A percentile compares a stretch with the other conserved stretches of the same genome.
Evolutionary conservation across 2,888 invertebrate genomes (phyloP).

Genomic region (Tetanocera ferruginea): DNA sequence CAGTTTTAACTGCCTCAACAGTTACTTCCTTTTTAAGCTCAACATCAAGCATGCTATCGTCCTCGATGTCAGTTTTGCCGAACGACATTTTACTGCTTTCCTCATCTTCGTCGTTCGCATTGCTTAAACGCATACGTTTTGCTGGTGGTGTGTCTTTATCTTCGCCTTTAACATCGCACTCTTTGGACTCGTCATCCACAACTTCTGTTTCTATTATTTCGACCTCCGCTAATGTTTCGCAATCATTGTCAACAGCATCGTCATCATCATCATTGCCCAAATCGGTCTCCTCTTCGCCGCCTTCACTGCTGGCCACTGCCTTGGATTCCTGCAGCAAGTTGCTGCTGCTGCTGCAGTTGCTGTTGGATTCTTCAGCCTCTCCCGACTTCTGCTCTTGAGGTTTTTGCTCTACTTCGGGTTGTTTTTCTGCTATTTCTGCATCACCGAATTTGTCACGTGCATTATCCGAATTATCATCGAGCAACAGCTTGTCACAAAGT

Average conservation of each 20-base stretch:
- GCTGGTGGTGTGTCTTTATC: slow-evolving; percentile 51
- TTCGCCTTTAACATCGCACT: slow-evolving; percentile 28
- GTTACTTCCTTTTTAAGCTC: too few species aligned
- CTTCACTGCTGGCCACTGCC: slow-evolving; percentile 40
- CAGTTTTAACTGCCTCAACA: too few species aligned
- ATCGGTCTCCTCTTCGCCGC: slow-evolving; percentile 40
- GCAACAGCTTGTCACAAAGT: slow-evolving; percentile 41
- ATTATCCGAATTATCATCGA: slow-evolving; percentile 64
- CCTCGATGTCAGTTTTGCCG: background rate
- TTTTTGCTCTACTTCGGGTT: background rate
- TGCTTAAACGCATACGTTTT: slow-evolving; percentile 52
- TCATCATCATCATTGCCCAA: slow-evolving; percentile 48
- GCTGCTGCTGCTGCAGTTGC: slow-evolving; percentile 60
- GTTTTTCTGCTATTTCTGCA: slow-evolving; percentile 44
- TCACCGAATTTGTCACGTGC: slow-evolving; percentile 63
- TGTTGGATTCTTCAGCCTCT: slow-evolving; percentile 55
- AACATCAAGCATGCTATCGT: background rate
- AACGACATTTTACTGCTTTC: slow-evolving; percentile 38
- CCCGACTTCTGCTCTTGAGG: background rate
- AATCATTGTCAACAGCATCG: slow-evolving; percentile 41
- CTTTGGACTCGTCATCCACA: slow-evolving; percentile 43
- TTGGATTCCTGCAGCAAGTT: slow-evolving; percentile 60
- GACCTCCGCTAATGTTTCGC: slow-evolving; percentile 40
- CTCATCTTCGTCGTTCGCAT: slow-evolving; percentile 47
- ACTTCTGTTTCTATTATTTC: slow-evolving; percentile 46